Percentiles rank a stretch among this genome's conserved stretches.
phyloP scores from a whole-genome alignment of 2,113 vertebrate species.

The Leucoraja erinaceus region DNA sequence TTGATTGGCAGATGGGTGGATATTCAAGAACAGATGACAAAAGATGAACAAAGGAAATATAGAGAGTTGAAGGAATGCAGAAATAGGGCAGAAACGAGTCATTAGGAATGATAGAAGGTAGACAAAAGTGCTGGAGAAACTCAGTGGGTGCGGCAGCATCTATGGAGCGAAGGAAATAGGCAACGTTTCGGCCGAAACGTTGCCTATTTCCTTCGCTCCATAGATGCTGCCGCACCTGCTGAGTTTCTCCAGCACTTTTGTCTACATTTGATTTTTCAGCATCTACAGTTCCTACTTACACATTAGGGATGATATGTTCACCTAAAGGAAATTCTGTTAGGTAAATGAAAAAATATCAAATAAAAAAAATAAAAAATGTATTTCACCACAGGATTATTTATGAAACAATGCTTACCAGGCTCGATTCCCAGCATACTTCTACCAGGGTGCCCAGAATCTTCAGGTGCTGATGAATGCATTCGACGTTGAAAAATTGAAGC shows the following conservation, averaged over 20 bases:
- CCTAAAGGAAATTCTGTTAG: background rate
- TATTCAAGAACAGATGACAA: background rate
- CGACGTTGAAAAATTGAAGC: slow-evolving; percentile 71
- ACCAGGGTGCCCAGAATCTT: slow-evolving; percentile 56
- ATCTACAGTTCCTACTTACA: too few species aligned
- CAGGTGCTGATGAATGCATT: slow-evolving; percentile 44
- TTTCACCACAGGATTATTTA: background rate
- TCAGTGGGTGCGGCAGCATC: too few species aligned
- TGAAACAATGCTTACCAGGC: background rate
- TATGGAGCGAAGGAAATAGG: too few species aligned
- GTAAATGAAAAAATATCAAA: background rate
- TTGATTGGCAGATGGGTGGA: too few species aligned
- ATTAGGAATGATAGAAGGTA: background rate
- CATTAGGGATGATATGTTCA: background rate
- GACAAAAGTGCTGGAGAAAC: too few species aligned
- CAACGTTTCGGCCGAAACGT: too few species aligned
- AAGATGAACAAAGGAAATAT: background rate
- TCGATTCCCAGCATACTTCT: slow-evolving; percentile 69
- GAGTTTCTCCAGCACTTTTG: too few species aligned
- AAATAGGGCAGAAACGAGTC: background rate
- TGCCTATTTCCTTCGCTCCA: too few species aligned
- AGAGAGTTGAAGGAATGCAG: background rate
- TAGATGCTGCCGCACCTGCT: too few species aligned
- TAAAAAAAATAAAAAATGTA: too few species aligned
- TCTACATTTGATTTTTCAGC: too few species aligned